Conservation (phyloP, 2,888 invertebrate genomes). For the Mesoligia furuncula region DNA sequence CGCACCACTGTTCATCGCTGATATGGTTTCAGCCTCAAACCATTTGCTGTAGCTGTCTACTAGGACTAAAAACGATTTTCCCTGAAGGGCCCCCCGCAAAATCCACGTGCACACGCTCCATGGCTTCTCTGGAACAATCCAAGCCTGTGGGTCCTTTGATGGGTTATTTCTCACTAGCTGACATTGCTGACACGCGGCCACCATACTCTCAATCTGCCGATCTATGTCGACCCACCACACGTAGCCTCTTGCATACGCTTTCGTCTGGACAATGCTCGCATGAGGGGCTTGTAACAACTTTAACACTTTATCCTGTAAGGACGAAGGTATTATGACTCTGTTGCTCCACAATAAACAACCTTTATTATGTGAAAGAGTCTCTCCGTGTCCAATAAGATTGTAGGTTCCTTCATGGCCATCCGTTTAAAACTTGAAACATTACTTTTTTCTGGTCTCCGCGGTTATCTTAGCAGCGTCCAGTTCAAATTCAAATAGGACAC, state of each 20-base stretch:
- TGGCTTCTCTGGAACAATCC: too few species aligned
- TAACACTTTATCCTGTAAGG: too few species aligned
- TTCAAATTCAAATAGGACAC: too few species aligned
- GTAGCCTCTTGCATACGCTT: neutral
- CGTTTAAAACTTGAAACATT: neutral
- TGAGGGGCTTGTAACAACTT: neutral
- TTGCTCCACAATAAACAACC: conserved; percentile 1
- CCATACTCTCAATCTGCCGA: neutral
- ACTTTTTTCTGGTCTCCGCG: neutral
- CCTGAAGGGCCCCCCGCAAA: too few species aligned
- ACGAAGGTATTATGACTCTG: too few species aligned
- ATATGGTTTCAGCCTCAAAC: neutral
- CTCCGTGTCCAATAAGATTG: neutral
- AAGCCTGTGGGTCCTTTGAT: too few species aligned
- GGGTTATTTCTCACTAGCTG: neutral
- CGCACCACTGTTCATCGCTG: neutral
- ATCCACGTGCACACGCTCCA: too few species aligned
- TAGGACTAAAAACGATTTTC: too few species aligned
- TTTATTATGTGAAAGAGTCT: neutral
- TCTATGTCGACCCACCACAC: neutral
- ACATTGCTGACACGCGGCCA: neutral
- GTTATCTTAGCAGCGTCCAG: too few species aligned
- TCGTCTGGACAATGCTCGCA: neutral
- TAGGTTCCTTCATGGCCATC: neutral
- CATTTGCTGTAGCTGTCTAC: neutral